These are phyloP conservation scores for Anastatus disparis DNA, from an alignment of 1,140 invertebrate species.

Conservation along the genomic window DNA sequence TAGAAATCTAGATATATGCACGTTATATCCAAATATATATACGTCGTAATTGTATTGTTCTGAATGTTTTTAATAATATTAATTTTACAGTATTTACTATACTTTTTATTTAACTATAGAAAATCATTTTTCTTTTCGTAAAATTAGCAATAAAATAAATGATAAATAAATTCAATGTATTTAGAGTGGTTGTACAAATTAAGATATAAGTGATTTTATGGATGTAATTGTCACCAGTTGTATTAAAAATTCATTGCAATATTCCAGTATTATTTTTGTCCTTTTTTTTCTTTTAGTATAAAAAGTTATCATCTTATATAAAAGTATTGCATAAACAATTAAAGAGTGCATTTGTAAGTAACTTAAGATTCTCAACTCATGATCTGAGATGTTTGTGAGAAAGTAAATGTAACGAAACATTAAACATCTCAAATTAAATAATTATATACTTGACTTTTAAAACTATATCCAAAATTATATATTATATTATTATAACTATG, in stretches of 20 bases:
- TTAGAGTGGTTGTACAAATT: too few relatives aligned
- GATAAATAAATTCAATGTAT: too few relatives aligned
- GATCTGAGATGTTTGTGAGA: neutral
- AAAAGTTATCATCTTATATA: neutral
- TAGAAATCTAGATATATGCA: too few relatives aligned
- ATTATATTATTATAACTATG: neutral
- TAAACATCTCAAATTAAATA: neutral
- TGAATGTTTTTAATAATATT: too few relatives aligned
- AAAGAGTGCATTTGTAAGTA: neutral
- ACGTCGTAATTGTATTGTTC: too few relatives aligned
- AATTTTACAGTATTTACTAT: too few relatives aligned
- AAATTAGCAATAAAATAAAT: too few relatives aligned
- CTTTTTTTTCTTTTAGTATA: neutral
- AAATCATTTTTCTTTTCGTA: too few relatives aligned
- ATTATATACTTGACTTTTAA: neutral
- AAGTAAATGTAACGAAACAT: slow-evolving; percentile 8
- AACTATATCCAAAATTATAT: neutral
- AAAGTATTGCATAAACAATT: slow-evolving; percentile 34
- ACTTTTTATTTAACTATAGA: too few relatives aligned
- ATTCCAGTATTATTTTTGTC: neutral
- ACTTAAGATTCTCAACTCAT: neutral
- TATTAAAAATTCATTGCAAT: neutral
- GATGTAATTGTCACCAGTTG: too few relatives aligned
- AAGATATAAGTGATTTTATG: too few relatives aligned
- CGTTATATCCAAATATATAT: too few relatives aligned